A percentile compares a stretch with the other conserved stretches of the same genome.
Conservation (phyloP, 2,113 vertebrate genomes). For the Cavia porcellus region DNA sequence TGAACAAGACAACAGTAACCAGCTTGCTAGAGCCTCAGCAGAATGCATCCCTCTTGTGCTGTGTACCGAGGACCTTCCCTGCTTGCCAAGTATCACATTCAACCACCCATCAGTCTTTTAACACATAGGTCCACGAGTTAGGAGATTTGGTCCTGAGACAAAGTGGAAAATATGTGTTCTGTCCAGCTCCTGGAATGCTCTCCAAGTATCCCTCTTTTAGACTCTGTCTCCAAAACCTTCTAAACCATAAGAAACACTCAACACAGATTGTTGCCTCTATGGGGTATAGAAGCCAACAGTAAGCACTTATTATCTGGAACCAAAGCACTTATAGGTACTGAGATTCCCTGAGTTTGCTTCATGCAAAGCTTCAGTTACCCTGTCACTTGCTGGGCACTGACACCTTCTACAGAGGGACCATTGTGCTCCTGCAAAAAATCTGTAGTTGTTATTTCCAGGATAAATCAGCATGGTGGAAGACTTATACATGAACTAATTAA, state of each 20-base stretch:
- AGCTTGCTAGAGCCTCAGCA: neutral
- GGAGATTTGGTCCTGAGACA: neutral
- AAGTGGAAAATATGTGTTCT: neutral
- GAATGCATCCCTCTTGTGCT: neutral
- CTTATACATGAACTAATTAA: conserved; percentile 1
- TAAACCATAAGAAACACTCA: neutral
- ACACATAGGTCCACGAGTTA: too few relatives aligned
- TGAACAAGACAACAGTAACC: neutral
- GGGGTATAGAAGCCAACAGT: neutral
- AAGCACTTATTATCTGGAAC: neutral
- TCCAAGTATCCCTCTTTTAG: too few relatives aligned
- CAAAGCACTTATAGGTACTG: neutral
- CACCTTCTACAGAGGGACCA: neutral
- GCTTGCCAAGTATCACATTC: neutral
- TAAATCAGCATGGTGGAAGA: neutral
- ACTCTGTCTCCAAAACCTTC: neutral
- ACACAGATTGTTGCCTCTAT: neutral
- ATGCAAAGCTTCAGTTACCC: neutral
- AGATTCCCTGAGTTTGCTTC: neutral
- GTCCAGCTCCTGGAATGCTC: neutral
- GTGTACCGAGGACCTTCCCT: neutral
- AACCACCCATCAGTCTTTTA: too few relatives aligned
- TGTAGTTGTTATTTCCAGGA: neutral
- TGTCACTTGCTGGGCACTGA: neutral
- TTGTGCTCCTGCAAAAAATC: too few relatives aligned